Evolutionary conservation across 2,113 vertebrate species (phyloP), one percentile per base, ranked within the genome.

Genomic region (Xiphias gladius): DNA sequence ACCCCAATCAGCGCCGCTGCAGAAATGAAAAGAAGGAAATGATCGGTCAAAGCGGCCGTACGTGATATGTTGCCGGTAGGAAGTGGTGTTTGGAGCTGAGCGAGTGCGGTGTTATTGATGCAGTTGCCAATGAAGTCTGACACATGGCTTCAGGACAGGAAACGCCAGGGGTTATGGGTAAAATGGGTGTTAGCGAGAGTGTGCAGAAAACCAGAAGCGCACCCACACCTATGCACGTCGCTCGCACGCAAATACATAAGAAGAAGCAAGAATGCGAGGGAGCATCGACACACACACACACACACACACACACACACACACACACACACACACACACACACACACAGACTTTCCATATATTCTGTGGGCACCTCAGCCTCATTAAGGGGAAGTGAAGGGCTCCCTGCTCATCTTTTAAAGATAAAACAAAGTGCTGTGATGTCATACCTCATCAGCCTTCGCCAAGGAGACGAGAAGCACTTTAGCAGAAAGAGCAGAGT

Each of bases 341-440:
- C 71, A 59, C 19, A 26, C 78, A 82, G 35, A 73, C 70, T 79
- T 71, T 86, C 77, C 86, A 79, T 91, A 84, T 89, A 86, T 89
- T 92, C 67, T 74, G 84, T 71, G 88, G 84, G 91, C 89, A 91
- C 85, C 90, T 93, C 86, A 13, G 84, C 92, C 91, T 95, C 90
- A 95, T 94, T 95, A 94, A 87, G 86, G 87, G 83, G 84, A 91
- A 91, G 85, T 84, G 85, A 89, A 91, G 88, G 85, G 24, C 90
- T 93, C 91, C 87, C 89, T 82, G 84, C 93, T 95, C 94, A 96
- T 95, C 93, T 93, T 95, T 94, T 90, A 95, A 95, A 95, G 93
- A 94, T 95, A 92, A 94, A 93, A 95, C 92, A 96, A 95, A 96
- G 95, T 94, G 94, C 94, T 85, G 92, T 92, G 93, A 95, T 95